Evolutionary conservation across 2,888 invertebrate genomes (phyloP), one percentile per base, ranked within the genome.

Genomic region (Zootermopsis nevadensis): DNA sequence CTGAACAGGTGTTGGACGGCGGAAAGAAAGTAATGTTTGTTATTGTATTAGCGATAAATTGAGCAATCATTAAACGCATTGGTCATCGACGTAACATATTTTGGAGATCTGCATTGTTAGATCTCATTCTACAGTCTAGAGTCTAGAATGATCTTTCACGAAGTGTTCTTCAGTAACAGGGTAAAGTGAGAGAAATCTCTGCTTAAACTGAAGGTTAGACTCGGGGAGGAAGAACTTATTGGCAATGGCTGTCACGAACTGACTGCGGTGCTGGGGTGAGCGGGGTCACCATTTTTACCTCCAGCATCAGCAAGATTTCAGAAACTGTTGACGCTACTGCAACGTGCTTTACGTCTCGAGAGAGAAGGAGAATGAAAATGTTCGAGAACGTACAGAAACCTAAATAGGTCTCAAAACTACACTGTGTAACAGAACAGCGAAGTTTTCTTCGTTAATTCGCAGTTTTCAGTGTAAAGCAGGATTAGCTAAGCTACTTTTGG

Each of bases 221-320:
- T 0, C n/a, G 60, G 60, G 60, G 69, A 22, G 69, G 69, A 2
- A 22, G 38, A 15, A 38, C 74, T 38, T 74, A 74, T 74, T 74
- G 74, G 38, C 74, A 74, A 74, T 74, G 74, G 74, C 10, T 38
- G 74, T 74, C 74, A 74, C 74, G 74, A 33, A 74, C 74, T 33
- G 35, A 74, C 74, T 74, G 74, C 74, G 74, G 74, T 33, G 31
- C 10, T 69, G 69, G 69, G 27, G 60, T n/a, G 60, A 27, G 60
- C n/a, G 60, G 66, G 33, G 69, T 69, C 69, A 69, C 69, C 33
- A 31, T 33, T 33, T 33, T 33, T 69, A 33, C 22, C 42, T 2
- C 66, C 60, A 79, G 66, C 66, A 79, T 79, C 79, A 79, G 79
- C 79, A 66, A 19, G 79, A 79, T 79, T 79, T 79, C 60, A 8